Evolutionary conservation across 2,113 vertebrate genomes (phyloP).

Genomic region (Mesocricetus auratus): DNA sequence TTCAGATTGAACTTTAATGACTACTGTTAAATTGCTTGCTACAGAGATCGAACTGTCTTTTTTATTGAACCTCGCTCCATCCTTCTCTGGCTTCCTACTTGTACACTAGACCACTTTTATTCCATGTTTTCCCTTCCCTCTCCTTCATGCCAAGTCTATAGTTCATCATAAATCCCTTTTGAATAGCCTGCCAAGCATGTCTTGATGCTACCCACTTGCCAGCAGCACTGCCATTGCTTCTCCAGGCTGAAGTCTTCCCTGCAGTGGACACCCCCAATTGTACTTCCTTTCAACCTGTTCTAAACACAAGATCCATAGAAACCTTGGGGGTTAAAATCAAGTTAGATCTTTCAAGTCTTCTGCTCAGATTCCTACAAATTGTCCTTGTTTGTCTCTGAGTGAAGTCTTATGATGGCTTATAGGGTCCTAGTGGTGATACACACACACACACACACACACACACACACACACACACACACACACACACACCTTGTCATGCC

Average conservation of each 20-base stretch:
- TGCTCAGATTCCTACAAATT: not conserved
- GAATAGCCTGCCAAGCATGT: not conserved
- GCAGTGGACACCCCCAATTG: not conserved
- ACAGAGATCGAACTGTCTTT: not conserved
- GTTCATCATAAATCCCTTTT: not conserved
- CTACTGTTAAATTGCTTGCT: not conserved
- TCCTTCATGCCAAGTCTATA: not conserved
- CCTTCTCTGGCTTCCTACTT: not conserved
- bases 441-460: not conserved
- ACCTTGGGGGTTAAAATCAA: not conserved
- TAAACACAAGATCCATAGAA: not conserved
- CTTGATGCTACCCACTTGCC: not conserved
- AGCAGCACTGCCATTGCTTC: not conserved
- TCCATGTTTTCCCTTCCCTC: not conserved
- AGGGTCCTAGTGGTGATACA: not conserved
- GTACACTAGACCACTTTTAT: not conserved
- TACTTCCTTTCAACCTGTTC: not conserved
- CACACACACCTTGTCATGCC: not conserved
- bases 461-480: not conserved
- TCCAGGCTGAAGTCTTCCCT: not conserved
- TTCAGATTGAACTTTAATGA: not conserved
- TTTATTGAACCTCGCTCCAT: not conserved
- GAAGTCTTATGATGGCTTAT: accelerated
- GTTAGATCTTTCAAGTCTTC: not conserved
- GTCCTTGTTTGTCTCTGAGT: not conserved